Percentiles rank a stretch among this genome's conserved stretches.
Conservation (phyloP, 2,888 invertebrate genomes). For the Synanthedon myopaeformis region DNA sequence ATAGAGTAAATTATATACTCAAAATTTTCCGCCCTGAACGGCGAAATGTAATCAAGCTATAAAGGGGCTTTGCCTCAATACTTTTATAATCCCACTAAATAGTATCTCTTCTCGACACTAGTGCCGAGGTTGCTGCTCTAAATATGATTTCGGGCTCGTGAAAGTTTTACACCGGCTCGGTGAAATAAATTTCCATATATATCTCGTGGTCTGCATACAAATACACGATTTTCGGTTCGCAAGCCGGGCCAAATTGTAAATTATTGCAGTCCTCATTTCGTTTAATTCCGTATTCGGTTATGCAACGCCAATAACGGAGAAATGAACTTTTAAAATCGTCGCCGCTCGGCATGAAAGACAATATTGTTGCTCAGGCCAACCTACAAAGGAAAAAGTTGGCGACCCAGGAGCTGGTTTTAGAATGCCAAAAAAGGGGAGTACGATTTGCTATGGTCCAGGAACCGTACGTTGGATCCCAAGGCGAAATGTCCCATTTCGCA, state of each 20-base stretch:
- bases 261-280: conserved; percentile 16
- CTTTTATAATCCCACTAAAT: not conserved
- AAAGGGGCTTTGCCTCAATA: not conserved
- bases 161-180: conserved; percentile 39
- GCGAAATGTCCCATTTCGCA: too few species aligned
- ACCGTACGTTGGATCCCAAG: too few species aligned
- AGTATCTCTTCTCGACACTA: not conserved
- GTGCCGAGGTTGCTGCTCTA: conserved; percentile 14
- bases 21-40: too few species aligned
- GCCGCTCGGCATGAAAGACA: too few species aligned
- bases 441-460: too few species aligned
- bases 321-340: conserved; percentile 6
- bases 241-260: conserved; percentile 12
- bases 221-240: conserved; percentile 22
- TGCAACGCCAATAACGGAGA: conserved; percentile 3
- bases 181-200: conserved; percentile 47
- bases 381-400: too few species aligned
- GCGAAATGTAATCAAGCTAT: not conserved
- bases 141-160: conserved; percentile 33
- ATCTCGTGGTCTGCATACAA: conserved; percentile 29
- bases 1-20: too few species aligned
- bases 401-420: too few species aligned
- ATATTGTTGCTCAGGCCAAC: too few species aligned
- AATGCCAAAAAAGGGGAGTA: too few species aligned
- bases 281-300: not conserved